These are phyloP conservation scores for Rhingia campestris DNA, from an alignment of 2,888 invertebrate species.

Conservation along the genomic window DNA sequence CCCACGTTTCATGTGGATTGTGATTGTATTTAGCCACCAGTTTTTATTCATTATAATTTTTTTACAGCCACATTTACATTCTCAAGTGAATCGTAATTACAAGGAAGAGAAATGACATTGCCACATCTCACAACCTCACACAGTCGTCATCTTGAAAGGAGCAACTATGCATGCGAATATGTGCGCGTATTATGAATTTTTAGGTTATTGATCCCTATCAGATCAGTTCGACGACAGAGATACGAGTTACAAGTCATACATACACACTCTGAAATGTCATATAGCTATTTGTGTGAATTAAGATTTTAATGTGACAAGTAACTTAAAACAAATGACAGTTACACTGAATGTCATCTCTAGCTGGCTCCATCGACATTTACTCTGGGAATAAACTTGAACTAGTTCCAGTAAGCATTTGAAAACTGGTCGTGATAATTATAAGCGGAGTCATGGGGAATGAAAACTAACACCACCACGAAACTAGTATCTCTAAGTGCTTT, in stretches of 20 bases:
- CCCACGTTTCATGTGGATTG: background rate
- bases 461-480: conserved; percentile 19
- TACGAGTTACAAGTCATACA: background rate
- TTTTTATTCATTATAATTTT: conserved; percentile 3
- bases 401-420: conserved; percentile 39
- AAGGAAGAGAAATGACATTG: conserved; percentile 16
- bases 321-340: background rate
- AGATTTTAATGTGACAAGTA: conserved; percentile 19
- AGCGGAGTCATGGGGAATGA: background rate
- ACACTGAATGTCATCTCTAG: conserved; percentile 35
- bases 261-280: background rate
- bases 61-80: conserved; percentile 9
- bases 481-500: conserved; percentile 46
- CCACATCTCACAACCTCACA: background rate
- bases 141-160: background rate
- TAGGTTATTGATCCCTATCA: conserved; percentile 37
- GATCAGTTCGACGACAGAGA: background rate
- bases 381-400: conserved; percentile 60
- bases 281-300: conserved; percentile 5
- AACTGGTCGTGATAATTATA: conserved; percentile 54
- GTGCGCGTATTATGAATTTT: conserved; percentile 12
- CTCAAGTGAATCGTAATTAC: conserved; percentile 21
- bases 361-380: conserved; percentile 1
- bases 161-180: background rate
- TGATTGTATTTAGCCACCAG: background rate